Conservation (phyloP, 64 coral and sea anemone species). For the Exaiptasia diaphana region DNA sequence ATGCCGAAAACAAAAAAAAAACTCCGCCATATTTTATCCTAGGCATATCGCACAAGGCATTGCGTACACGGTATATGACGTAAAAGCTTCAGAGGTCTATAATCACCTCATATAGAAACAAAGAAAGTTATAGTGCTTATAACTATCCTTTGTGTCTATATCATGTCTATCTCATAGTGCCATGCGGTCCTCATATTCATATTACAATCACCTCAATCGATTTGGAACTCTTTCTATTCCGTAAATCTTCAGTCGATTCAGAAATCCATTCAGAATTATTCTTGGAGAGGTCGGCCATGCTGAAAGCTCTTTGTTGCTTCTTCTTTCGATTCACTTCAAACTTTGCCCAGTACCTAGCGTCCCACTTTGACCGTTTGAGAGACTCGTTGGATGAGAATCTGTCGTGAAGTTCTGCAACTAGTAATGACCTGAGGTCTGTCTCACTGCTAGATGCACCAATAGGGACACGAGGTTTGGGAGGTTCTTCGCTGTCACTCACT, state of each 20-base stretch:
- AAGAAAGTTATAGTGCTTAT: too few species aligned
- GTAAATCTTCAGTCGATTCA: constrained; percentile 69
- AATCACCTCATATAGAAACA: too few species aligned
- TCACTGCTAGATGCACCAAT: constrained; percentile 72
- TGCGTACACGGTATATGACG: too few species aligned
- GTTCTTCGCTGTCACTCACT: constrained; percentile 43
- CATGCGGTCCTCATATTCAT: too few species aligned
- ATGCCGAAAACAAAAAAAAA: too few species aligned
- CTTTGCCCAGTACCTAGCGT: constrained; percentile 33
- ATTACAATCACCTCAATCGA: constrained; percentile 90
- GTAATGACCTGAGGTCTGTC: constrained; percentile 48
- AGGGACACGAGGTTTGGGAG: constrained; percentile 46
- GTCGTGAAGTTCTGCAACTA: constrained; percentile 70
- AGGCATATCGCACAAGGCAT: too few species aligned
- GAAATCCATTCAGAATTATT: constrained; percentile 50
- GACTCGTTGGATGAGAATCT: constrained; percentile 75
- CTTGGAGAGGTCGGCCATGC: constrained; percentile 31
- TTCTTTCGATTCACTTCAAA: constrained; percentile 29
- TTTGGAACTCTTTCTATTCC: constrained; percentile 62
- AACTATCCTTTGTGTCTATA: too few species aligned
- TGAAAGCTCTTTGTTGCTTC: constrained; percentile 47
- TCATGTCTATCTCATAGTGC: too few species aligned
- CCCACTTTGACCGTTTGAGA: constrained; percentile 30
- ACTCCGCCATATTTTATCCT: too few species aligned
- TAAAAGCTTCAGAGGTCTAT: too few species aligned